Base-by-base conservation (phyloP, 2,113 vertebrate genomes). In the Pterophyllum scalare region DNA sequence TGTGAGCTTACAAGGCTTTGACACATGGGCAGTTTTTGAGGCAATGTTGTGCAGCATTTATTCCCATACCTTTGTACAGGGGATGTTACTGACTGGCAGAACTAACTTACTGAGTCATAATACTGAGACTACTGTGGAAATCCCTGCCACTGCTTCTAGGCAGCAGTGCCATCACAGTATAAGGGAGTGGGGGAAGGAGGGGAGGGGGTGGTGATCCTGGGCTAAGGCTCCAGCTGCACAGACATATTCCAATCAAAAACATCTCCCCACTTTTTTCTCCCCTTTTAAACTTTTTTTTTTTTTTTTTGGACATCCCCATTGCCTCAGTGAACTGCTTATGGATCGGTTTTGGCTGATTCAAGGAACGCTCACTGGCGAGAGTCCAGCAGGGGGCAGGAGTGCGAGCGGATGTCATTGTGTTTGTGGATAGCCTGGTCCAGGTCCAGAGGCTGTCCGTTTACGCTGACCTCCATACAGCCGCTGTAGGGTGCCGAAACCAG, bases 351-450 rank as follows among this genome's bases (percentile, higher is more conserved):
- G 64, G 79, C 74, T 76, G 85, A 74, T 40, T 59, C 52, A 12
- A 54, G 17, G 19, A 1, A n/a, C 19, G 75, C 43, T 93, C 92
- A 95, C 83, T 94, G 91, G 60, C 77, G 84, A 10, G 91, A 88
- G 76, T 90, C 93, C 93, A 95, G 89, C 88, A 96, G 94, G 81
- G 98, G 98, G 89, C 98, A 99, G 92, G 98, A 98, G 90, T 99
- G 98, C 8, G 98, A 97, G 79, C 96, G 97, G 93, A 99, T 98
- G 91, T 98, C 97, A 2, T 94, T 96, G 95, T 98, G 96, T 88
- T 99, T 99, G 90, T 98, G 95, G 56, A 95, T 60, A 58, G 98
- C 98, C 28, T 96, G 95, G 2, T 99, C 98, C 84, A 98, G 94
- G 89, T 99, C 98, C 93, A 99, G 84, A 4, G 77, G 17, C 14